phyloP scores from a whole-genome alignment of 2,797 vertebrate species.

The Neostethus bicornis region DNA sequence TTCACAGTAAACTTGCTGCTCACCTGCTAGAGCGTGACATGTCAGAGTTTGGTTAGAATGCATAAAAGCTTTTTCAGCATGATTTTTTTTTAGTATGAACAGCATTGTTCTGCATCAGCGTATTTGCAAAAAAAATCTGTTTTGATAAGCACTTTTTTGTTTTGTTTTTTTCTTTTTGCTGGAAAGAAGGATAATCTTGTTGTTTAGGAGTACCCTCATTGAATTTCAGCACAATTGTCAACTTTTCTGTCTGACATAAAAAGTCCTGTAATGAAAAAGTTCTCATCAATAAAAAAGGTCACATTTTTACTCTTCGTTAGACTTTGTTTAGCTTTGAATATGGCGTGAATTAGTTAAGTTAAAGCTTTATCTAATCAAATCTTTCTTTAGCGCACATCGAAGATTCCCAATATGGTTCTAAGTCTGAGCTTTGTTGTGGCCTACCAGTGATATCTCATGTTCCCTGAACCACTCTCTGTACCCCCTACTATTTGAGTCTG shows the following conservation, averaged over 20 bases:
- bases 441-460: too few relatives aligned
- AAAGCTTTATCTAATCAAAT: too few relatives aligned
- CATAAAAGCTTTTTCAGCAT: conserved; percentile 64
- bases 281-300: too few relatives aligned
- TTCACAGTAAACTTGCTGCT: conserved; percentile 50
- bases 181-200: conserved; percentile 40
- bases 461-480: too few relatives aligned
- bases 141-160: conserved; percentile 69
- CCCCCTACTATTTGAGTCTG: too few relatives aligned
- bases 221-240: conserved; percentile 34
- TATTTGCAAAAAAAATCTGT: conserved; percentile 59
- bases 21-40: conserved; percentile 50
- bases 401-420: too few relatives aligned
- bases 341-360: too few relatives aligned
- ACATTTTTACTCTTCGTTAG: too few relatives aligned
- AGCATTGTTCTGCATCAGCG: conserved; percentile 64
- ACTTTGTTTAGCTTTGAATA: too few relatives aligned
- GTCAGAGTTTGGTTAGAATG: conserved; percentile 52
- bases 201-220: conserved; percentile 41
- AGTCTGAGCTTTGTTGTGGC: too few relatives aligned
- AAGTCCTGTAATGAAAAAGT: background rate
- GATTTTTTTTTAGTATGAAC: conserved; percentile 56
- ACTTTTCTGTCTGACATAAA: conserved; percentile 31
- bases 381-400: too few relatives aligned
- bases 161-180: too few relatives aligned